Evolutionary conservation across 1,140 invertebrate genomes (phyloP).

Genomic region (Pantala flavescens): DNA sequence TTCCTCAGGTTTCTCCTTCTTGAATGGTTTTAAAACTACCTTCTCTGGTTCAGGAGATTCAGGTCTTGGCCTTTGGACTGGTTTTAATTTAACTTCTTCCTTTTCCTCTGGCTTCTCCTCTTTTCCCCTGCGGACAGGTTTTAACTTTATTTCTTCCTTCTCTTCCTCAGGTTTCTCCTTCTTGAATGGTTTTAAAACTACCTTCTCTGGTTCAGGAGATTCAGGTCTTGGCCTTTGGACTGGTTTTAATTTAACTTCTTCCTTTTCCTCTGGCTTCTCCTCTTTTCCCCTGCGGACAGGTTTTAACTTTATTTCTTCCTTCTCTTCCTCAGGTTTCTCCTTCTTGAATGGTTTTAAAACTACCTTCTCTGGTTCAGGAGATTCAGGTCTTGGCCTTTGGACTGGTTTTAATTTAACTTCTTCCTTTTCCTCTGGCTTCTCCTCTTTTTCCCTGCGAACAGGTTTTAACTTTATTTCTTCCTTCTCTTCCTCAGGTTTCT

Average conservation of each 20-base stretch:
- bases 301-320: conserved; percentile 17
- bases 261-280: conserved; percentile 18
- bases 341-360: conserved; percentile 18
- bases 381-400: background rate
- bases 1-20: conserved; percentile 19
- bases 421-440: conserved; percentile 19
- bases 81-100: conserved; percentile 20
- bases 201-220: conserved; percentile 19
- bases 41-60: conserved; percentile 14
- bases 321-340: conserved; percentile 12
- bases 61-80: conserved; percentile 5
- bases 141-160: conserved; percentile 20
- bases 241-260: conserved; percentile 27
- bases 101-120: conserved; percentile 15
- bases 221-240: conserved; percentile 16
- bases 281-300: background rate
- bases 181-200: conserved; percentile 31
- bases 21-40: conserved; percentile 16
- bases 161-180: conserved; percentile 24
- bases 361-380: conserved; percentile 12
- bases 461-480: conserved; percentile 20
- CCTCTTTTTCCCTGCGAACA: conserved; percentile 19
- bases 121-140: conserved; percentile 18
- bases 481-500: conserved; percentile 27
- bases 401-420: conserved; percentile 19